Conservation (phyloP, 2,113 vertebrate species). For the Alexandromys fortis region DNA sequence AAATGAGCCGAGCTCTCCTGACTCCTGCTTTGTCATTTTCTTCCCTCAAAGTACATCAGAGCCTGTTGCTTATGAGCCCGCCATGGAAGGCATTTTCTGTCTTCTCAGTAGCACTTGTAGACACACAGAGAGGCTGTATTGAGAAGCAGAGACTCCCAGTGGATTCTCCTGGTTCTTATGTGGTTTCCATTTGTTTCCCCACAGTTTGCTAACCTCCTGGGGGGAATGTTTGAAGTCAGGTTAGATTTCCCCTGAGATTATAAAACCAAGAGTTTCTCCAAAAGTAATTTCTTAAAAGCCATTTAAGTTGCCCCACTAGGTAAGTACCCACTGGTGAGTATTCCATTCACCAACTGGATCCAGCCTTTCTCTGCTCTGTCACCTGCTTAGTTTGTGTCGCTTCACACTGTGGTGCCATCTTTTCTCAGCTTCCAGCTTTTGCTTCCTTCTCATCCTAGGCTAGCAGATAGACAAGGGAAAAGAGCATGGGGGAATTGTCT, state of each 20-base stretch:
- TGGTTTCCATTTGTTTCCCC: not conserved
- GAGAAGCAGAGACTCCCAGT: not conserved
- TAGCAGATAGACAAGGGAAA: not conserved
- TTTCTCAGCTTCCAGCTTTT: slow-evolving; percentile 38
- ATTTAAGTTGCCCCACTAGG: slow-evolving; percentile 44
- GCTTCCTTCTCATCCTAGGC: slow-evolving; percentile 45
- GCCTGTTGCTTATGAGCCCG: not conserved
- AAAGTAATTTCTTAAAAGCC: slow-evolving; percentile 52
- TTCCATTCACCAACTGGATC: slow-evolving; percentile 17
- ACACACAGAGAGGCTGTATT: not conserved
- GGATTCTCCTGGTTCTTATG: not conserved
- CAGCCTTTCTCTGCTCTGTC: slow-evolving; percentile 23
- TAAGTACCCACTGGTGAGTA: slow-evolving; percentile 32
- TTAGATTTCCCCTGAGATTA: slow-evolving; percentile 56
- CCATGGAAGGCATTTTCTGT: not conserved
- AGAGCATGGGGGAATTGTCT: not conserved
- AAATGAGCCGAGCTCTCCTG: not conserved
- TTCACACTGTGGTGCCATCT: slow-evolving; percentile 49
- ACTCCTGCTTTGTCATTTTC: not conserved
- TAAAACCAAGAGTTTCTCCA: slow-evolving; percentile 63
- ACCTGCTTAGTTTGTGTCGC: not conserved
- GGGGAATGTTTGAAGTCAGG: slow-evolving; percentile 43
- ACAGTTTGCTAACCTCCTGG: not conserved
- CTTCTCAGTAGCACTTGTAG: not conserved
- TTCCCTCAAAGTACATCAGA: not conserved